These are phyloP conservation scores for Scatophagus argus DNA, from an alignment of 2,113 vertebrate genomes.

Conservation along the genomic window DNA sequence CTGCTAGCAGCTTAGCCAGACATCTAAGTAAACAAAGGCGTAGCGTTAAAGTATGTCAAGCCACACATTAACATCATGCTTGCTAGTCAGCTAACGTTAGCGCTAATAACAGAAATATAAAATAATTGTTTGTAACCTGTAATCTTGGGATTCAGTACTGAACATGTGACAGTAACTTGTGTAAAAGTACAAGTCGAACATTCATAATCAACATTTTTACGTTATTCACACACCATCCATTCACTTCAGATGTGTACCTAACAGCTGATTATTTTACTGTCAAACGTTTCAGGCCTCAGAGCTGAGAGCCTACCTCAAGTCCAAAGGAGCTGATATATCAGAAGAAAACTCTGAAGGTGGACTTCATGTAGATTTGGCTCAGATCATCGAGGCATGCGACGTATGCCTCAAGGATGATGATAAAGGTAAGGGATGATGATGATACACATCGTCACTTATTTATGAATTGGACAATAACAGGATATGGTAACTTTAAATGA, in stretches of 20 bases:
- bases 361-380: constrained; percentile 94
- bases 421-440: constrained; percentile 87
- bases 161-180: too few species aligned
- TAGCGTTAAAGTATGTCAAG: background rate
- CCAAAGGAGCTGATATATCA: constrained; percentile 96
- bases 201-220: background rate
- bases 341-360: constrained; percentile 96
- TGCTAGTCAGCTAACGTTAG: too few species aligned
- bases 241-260: too few species aligned
- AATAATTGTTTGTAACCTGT: too few species aligned
- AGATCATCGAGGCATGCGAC: constrained; percentile 97
- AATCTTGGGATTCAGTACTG: too few species aligned
- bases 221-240: background rate
- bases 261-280: background rate
- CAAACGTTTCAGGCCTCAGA: constrained; percentile 87
- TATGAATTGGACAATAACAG: background rate
- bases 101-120: too few species aligned
- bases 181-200: too few species aligned
- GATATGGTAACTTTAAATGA: background rate
- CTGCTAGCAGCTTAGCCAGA: constrained; percentile 21
- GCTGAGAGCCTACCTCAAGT: constrained; percentile 93
- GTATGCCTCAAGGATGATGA: constrained; percentile 97
- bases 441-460: accelerated
- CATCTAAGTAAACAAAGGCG: constrained; percentile 26
- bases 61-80: background rate